Percentiles rank a stretch among this genome's conserved stretches.
Conservation (phyloP, 1,140 invertebrate species). For the Trachymyrmex cornetzi region DNA sequence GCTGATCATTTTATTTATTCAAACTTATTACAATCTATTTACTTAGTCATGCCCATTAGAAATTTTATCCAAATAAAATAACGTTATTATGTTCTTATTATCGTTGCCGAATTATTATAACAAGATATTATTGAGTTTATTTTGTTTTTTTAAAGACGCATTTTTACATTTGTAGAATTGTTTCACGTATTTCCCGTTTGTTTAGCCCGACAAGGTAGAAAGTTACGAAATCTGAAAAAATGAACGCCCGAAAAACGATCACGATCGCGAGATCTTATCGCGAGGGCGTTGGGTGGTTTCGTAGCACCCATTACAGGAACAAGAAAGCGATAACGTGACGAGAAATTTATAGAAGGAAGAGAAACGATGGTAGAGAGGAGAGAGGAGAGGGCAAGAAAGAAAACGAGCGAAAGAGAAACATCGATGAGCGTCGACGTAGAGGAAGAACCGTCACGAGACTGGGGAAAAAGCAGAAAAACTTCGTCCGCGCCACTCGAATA, state of each 20-base stretch:
- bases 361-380: not conserved
- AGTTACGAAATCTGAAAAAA: constrained; percentile 40
- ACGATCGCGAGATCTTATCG: constrained; percentile 68
- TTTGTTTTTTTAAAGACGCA: not conserved
- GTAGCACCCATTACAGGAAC: constrained; percentile 68
- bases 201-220: constrained; percentile 23
- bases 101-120: not conserved
- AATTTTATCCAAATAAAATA: not conserved
- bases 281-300: constrained; percentile 72
- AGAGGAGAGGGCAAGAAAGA: not conserved
- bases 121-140: not conserved
- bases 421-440: constrained; percentile 17
- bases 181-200: constrained; percentile 45
- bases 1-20: not conserved
- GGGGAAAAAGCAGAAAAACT: constrained; percentile 72
- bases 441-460: constrained; percentile 59
- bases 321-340: constrained; percentile 59
- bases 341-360: constrained; percentile 8
- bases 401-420: constrained; percentile 12
- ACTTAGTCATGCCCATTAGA: not conserved
- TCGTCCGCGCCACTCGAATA: constrained; percentile 80
- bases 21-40: not conserved
- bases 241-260: constrained; percentile 6
- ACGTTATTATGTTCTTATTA: not conserved
- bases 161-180: not conserved